These are phyloP conservation scores for Fregetta grallaria DNA, from an alignment of 2,113 vertebrate genomes.

Conservation along the genomic window DNA sequence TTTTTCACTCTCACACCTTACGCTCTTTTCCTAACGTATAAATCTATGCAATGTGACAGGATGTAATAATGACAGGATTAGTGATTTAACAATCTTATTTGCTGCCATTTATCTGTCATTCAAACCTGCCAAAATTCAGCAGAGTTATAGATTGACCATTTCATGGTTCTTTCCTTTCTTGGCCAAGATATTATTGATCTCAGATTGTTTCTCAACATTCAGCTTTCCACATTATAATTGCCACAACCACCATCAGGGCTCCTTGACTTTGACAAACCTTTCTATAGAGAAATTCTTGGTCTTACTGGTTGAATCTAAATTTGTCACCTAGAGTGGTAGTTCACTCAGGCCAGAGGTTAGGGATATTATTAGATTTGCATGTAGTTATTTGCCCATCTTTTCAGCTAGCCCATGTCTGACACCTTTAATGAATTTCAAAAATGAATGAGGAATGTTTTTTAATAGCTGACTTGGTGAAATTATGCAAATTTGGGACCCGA, in stretches of 20 bases:
- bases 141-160: slow-evolving; percentile 37
- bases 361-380: neutral
- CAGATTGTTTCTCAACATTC: slow-evolving; percentile 19
- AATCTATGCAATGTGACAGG: slow-evolving; percentile 33
- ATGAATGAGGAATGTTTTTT: neutral
- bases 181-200: slow-evolving; percentile 23
- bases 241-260: neutral
- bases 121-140: slow-evolving; percentile 38
- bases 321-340: neutral
- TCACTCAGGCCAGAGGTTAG: neutral
- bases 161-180: slow-evolving; percentile 19
- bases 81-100: slow-evolving; percentile 37
- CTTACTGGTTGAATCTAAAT: neutral
- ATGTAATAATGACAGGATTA: slow-evolving; percentile 32
- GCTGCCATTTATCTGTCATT: slow-evolving; percentile 34
- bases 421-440: neutral
- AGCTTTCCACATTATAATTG: neutral
- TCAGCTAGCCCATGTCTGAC: neutral
- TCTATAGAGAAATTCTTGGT: neutral
- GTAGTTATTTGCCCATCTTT: neutral
- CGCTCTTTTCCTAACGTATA: neutral
- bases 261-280: neutral
- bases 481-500: neutral
- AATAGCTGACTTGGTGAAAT: neutral
- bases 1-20: neutral